These are phyloP conservation scores for Lepidocyrtoides sp. DNA, from an alignment of 2,888 invertebrate species.

Conservation along the genomic window DNA sequence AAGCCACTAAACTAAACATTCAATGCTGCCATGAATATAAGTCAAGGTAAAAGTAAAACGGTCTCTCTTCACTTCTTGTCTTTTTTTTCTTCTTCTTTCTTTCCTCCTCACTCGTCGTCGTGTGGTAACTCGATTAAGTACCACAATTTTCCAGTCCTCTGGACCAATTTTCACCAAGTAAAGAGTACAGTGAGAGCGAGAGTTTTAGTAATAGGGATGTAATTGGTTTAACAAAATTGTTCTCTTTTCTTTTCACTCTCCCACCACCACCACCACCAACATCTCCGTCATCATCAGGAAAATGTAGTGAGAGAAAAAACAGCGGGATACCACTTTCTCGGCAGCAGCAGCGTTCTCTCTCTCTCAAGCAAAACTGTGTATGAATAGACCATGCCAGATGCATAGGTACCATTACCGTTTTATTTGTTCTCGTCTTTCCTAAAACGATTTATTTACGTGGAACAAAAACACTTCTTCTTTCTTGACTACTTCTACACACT, in stretches of 20 bases:
- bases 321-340: constrained; percentile 56
- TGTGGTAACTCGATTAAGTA: constrained; percentile 74
- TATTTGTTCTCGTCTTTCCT: constrained; percentile 38
- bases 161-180: constrained; percentile 65
- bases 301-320: constrained; percentile 25
- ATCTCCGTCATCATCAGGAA: constrained; percentile 2
- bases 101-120: constrained; percentile 13
- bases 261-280: background rate
- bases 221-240: constrained; percentile 77
- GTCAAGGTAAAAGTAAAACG: constrained; percentile 45
- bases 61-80: constrained; percentile 24
- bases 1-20: background rate
- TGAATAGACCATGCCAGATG: background rate
- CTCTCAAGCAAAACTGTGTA: constrained; percentile 6
- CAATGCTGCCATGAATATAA: background rate
- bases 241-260: constrained; percentile 52
- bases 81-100: constrained; percentile 32
- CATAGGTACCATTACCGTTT: constrained; percentile 13
- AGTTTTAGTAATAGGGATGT: constrained; percentile 75
- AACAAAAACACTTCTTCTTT: constrained; percentile 15
- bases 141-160: constrained; percentile 78
- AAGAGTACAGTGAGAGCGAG: constrained; percentile 13
- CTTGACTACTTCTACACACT: background rate
- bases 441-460: constrained; percentile 43
- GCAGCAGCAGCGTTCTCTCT: background rate